These are phyloP conservation scores for Coregonus sp. DNA, from an alignment of 2,797 vertebrate species.

Conservation along the genomic window DNA sequence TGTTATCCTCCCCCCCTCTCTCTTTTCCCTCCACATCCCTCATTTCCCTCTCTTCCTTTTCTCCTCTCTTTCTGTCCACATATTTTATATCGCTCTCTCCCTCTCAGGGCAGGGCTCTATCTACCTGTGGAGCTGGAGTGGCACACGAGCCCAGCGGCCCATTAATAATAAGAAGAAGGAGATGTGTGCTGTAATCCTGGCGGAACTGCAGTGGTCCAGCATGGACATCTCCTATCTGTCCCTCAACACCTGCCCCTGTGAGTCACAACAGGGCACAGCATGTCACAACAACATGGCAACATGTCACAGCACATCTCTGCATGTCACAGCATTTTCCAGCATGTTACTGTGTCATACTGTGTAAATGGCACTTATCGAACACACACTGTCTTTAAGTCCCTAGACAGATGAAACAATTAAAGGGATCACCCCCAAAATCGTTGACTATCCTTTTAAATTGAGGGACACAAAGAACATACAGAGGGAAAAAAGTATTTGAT, in stretches of 20 bases:
- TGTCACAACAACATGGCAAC: no score
- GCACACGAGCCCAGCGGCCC: slow-evolving; percentile 68
- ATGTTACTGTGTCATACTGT: no score
- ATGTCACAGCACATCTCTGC: no score
- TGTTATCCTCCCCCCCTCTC: no score
- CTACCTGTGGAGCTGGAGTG: slow-evolving; percentile 92
- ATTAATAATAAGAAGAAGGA: slow-evolving; percentile 54
- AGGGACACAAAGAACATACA: no score
- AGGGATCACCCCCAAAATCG: no score
- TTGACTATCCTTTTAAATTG: no score
- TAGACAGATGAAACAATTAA: no score
- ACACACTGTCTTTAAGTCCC: no score
- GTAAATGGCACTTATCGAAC: no score
- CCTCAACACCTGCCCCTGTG: slow-evolving; percentile 88
- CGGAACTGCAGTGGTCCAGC: slow-evolving; percentile 86
- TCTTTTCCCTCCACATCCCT: neutral
- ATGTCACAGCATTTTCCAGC: no score
- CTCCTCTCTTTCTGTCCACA: slow-evolving; percentile 36
- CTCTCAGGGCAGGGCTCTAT: slow-evolving; percentile 73
- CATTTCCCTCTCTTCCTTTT: neutral
- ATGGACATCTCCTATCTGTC: slow-evolving; percentile 88
- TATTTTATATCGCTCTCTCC: slow-evolving; percentile 8
- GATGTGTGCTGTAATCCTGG: slow-evolving; percentile 79
- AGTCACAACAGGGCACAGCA: slow-evolving; percentile 31
- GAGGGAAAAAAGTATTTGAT: no score